These are phyloP conservation scores for Brachionus paranguensis DNA, from an alignment of 1,140 invertebrate genomes.

Conservation along the genomic window DNA sequence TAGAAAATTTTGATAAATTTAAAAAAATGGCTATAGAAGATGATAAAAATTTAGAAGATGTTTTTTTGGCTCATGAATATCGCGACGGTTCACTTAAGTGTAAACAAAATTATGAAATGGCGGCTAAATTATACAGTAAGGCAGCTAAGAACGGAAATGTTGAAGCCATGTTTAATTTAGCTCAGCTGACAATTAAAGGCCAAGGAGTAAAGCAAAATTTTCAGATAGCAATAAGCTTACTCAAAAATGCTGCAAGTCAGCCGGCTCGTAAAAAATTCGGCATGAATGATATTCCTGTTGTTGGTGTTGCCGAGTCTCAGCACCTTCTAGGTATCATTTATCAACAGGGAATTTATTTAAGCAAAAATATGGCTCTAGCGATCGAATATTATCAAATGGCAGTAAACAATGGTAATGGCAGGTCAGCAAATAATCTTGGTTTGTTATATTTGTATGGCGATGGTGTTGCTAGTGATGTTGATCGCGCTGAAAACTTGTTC, in stretches of 20 bases:
- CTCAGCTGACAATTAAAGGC: background rate
- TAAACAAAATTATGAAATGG: background rate
- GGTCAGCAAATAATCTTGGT: background rate
- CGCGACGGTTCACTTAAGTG: background rate
- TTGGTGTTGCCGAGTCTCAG: background rate
- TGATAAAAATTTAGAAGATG: background rate
- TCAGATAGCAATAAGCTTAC: background rate
- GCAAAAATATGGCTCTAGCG: background rate
- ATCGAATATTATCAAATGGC: background rate
- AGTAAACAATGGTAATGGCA: background rate
- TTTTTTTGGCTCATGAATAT: conserved; percentile 1
- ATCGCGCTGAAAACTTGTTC: background rate
- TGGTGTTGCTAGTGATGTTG: background rate
- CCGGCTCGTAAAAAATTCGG: background rate
- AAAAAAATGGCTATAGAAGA: background rate
- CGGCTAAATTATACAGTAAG: background rate
- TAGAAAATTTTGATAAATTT: background rate
- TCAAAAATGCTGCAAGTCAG: background rate
- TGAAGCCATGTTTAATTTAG: background rate
- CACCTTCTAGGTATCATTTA: background rate
- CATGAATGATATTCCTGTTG: background rate
- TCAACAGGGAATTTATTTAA: background rate
- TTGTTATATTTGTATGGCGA: background rate
- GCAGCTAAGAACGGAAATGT: background rate
- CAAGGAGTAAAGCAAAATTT: background rate